Evolutionary conservation across 2,113 vertebrate species (phyloP), one percentile per base, ranked within the genome.

Genomic region (Pimephales promelas): DNA sequence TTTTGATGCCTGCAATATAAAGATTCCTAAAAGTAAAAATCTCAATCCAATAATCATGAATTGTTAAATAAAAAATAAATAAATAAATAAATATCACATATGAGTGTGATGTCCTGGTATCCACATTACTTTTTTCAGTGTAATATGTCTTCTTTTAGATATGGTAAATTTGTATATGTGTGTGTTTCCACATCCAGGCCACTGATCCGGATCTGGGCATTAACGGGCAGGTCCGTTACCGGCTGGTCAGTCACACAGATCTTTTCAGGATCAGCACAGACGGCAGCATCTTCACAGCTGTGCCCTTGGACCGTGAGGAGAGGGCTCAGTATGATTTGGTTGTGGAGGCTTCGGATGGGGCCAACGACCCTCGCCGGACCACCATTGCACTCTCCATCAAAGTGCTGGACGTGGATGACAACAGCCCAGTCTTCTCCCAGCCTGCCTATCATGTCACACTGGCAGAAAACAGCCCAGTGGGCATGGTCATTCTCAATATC

Each of bases 381-480:
- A 92, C 94, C 0, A 31, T 97, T 2, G 95, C 93, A 0, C 78
- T 99, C 75, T 93, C 92, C 0, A 86, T 99, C 89, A 95, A 91
- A 4, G 96, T 99, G 59, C 90, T 97, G 89, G 98, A 99, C 11
- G 95, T 99, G 0, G 97, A 99, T 20, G 98, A 99, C 91, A 99
- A 99, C 86, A 98, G 96, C 80, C 98, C 98, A 0, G 90, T 96
- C 22, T 99, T 99, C 82, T 95, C 92, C 40, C 97, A 97, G 14
- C 61, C 95, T 34, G 95, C 94, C 3, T 99, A 99, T 81, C 84
- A 91, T 0, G 93, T 95, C 2, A 87, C 83, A 0, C 92, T 99
- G 10, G 95, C 98, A 1, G 98, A 99, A 91, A 99, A 99, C 77
- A 95, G 95, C 57, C 95, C 95, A 0, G 90, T 93, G 18, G 94